phyloP scores from a whole-genome alignment of 2,888 invertebrate genomes.

The Lithophane leautieri region DNA sequence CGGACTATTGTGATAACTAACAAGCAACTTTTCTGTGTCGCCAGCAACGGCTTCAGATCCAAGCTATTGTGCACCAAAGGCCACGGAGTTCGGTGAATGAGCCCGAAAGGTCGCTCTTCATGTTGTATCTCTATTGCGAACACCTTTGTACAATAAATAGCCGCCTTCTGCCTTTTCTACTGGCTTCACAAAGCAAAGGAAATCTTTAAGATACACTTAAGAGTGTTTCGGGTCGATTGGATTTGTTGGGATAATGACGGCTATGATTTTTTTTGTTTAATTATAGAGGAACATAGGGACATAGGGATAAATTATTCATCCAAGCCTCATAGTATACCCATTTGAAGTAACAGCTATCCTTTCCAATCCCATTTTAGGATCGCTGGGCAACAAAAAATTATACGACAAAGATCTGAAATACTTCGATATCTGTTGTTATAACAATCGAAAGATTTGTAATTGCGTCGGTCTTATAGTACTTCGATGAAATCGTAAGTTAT shows the following conservation, averaged over 20 bases:
- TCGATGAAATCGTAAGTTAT: conserved; percentile 59
- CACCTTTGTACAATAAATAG: conserved; percentile 77
- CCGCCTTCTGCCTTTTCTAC: conserved; percentile 72
- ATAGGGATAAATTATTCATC: conserved; percentile 33
- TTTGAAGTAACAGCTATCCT: conserved; percentile 23
- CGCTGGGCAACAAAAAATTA: conserved; percentile 21
- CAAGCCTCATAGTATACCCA: conserved; percentile 5
- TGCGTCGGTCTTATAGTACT: conserved; percentile 40
- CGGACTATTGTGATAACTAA: conserved; percentile 67
- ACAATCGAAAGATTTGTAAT: conserved; percentile 51
- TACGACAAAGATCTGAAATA: conserved; percentile 14
- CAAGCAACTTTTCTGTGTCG: conserved; percentile 72
- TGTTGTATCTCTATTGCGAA: conserved; percentile 80
- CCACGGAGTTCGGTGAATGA: conserved; percentile 81
- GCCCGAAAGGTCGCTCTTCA: conserved; percentile 80
- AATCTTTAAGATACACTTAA: conserved; percentile 59
- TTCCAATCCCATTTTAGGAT: conserved; percentile 19
- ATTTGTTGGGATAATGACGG: conserved; percentile 39
- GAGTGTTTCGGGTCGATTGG: conserved; percentile 34
- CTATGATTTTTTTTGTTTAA: neutral
- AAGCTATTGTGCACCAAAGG: conserved; percentile 82
- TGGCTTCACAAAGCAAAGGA: conserved; percentile 61
- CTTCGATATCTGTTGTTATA: conserved; percentile 9
- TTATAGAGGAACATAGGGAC: neutral
- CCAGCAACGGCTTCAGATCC: conserved; percentile 72